A percentile compares a stretch with the other conserved stretches of the same genome.
Evolutionary conservation across 1,140 invertebrate species (phyloP).

Genomic region (Hetaerina americana): DNA sequence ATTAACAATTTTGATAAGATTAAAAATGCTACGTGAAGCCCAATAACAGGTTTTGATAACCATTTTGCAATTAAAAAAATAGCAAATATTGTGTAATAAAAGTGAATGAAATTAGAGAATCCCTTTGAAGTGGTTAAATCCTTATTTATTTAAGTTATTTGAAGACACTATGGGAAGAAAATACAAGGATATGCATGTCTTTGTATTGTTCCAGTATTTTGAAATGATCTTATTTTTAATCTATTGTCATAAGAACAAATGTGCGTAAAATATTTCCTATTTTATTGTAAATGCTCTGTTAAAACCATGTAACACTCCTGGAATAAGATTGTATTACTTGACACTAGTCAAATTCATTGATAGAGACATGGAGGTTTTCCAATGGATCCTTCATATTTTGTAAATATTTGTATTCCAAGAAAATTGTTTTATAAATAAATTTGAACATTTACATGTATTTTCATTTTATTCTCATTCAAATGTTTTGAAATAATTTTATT

Average conservation of each 20-base stretch:
- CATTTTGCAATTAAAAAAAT: too few species aligned
- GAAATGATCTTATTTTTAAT: not conserved
- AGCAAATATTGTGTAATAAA: too few species aligned
- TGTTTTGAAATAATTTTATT: too few species aligned
- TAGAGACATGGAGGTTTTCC: not conserved
- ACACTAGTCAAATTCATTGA: not conserved
- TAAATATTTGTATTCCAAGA: not conserved
- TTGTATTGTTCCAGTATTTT: not conserved
- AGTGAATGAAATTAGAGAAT: too few species aligned
- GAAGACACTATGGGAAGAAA: not conserved
- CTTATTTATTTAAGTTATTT: not conserved
- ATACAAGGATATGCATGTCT: not conserved
- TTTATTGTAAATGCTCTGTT: not conserved
- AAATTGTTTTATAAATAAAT: not conserved
- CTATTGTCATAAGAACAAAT: not conserved
- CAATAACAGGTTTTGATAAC: too few species aligned
- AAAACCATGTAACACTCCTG: not conserved
- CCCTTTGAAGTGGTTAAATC: not conserved
- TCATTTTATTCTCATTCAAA: too few species aligned
- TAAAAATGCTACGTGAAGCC: too few species aligned
- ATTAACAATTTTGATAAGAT: too few species aligned
- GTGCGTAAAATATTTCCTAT: not conserved
- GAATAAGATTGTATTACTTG: not conserved
- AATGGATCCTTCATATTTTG: not conserved
- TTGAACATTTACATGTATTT: too few species aligned